Percentiles rank a stretch among this genome's conserved stretches.
Evolutionary conservation across 2,888 invertebrate genomes (phyloP).

Genomic region (Leucoma salicis): DNA sequence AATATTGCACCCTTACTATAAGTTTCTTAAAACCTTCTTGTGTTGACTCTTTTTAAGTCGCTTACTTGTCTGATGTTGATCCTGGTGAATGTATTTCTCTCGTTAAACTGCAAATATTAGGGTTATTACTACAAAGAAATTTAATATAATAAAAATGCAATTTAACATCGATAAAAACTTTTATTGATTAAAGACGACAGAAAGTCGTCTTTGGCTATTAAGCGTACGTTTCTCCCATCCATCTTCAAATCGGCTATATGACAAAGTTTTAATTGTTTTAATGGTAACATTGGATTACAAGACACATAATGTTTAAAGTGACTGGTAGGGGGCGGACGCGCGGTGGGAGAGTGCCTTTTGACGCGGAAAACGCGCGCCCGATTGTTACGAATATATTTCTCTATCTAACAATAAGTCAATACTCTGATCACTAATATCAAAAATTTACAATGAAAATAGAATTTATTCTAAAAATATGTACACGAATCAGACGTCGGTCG

Average conservation of each 20-base stretch:
- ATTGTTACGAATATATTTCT: slow-evolving; percentile 73
- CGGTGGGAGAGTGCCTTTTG: slow-evolving; percentile 54
- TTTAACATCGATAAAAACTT: slow-evolving; percentile 81
- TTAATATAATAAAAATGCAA: slow-evolving; percentile 47
- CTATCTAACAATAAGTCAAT: slow-evolving; percentile 79
- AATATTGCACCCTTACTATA: no score
- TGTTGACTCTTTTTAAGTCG: no score
- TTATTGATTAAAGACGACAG: slow-evolving; percentile 76
- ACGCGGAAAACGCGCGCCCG: slow-evolving; percentile 72
- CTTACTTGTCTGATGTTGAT: no score
- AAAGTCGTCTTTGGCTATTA: slow-evolving; percentile 69
- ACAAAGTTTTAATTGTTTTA: slow-evolving; percentile 68
- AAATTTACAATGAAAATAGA: slow-evolving; percentile 82
- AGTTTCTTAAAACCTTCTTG: no score
- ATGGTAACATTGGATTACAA: slow-evolving; percentile 74
- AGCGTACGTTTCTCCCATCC: slow-evolving; percentile 77
- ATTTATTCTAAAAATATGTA: slow-evolving; percentile 78
- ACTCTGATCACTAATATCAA: slow-evolving; percentile 76
- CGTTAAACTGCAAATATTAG: no score
- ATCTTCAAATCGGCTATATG: slow-evolving; percentile 66
- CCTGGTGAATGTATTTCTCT: no score
- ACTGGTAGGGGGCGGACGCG: slow-evolving; percentile 64
- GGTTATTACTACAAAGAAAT: no score
- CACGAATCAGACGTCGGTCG: slow-evolving; percentile 68
- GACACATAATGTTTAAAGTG: slow-evolving; percentile 71